Evolutionary conservation across 2,113 vertebrate genomes (phyloP), one percentile per base, ranked within the genome.

Genomic region (Hiodon alosoides): DNA sequence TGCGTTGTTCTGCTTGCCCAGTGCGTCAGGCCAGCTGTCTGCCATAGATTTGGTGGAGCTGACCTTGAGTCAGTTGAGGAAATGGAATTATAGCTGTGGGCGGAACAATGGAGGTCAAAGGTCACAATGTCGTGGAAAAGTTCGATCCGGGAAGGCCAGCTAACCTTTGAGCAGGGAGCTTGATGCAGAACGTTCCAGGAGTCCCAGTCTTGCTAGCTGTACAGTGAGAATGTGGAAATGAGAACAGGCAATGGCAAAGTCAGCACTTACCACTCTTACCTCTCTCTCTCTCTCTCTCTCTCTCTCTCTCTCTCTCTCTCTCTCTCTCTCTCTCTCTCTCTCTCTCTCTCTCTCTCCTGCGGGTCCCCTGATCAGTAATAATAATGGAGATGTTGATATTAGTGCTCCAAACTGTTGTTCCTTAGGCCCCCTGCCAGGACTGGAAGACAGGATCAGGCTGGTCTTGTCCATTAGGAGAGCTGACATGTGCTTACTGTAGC

Each of bases 241-340:
- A 59, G 9, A 59, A 9, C 10, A 13, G 14, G 58, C 58, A 16
- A 5, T 61, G 3, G 59, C 13, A 16, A 61, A 16, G 13, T 62
- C 68, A 5, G 64, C 8, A 50, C 1, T 16, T 65, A 59, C 52
- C 59, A 66, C 67, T 31, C n/a, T 50, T n/a, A n/a, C n/a, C 61
- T 73, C 66, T 73, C 52, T 62, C 54, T 65, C 51, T 72, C 57
- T 70, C 67, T 46, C 6, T 11, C 16, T 67, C n/a, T 50, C 61
- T 73, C 66, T 73, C 52, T 62, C 54, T 65, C 51, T 72, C 57
- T 70, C 67, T 46, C 6, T 11, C 16, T 77, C n/a, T 50, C 61
- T 73, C 66, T 73, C 52, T 62, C 54, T 65, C 51, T 72, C 57
- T 70, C 67, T 46, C 6, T 11, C 16, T 69, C n/a, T 50, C 61